Evolutionary conservation across 2,888 invertebrate species (phyloP).

Genomic region (Eupithecia centaureata): DNA sequence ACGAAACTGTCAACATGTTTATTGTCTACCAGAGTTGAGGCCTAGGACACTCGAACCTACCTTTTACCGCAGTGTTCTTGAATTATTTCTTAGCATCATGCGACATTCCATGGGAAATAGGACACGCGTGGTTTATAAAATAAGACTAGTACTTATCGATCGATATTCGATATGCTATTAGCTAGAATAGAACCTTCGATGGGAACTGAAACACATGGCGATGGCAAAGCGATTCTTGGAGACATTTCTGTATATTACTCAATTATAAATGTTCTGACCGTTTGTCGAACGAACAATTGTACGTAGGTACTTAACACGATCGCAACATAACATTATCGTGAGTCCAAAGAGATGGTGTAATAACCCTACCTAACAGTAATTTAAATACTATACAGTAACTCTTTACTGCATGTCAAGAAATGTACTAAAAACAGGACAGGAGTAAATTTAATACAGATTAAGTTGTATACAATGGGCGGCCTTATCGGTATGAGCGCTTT

Average conservation of each 20-base stretch:
- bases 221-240: neutral
- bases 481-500: too few species aligned
- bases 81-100: slow-evolving; percentile 30
- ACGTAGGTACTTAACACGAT: too few species aligned
- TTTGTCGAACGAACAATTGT: too few species aligned
- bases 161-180: slow-evolving; percentile 29
- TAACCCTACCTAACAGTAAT: too few species aligned
- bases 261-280: neutral
- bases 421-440: too few species aligned
- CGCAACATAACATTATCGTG: too few species aligned
- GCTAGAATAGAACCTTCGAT: slow-evolving; percentile 28
- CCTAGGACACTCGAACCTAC: neutral
- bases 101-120: slow-evolving; percentile 28
- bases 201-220: slow-evolving; percentile 32
- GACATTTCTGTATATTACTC: neutral
- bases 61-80: slow-evolving; percentile 12
- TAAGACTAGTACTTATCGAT: slow-evolving; percentile 17
- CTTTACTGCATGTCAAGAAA: too few species aligned
- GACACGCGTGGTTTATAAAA: slow-evolving; percentile 20
- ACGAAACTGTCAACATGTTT: neutral
- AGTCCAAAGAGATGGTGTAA: too few species aligned
- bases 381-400: too few species aligned
- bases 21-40: neutral
- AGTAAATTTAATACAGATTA: too few species aligned
- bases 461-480: too few species aligned